Conservation (phyloP, 2,888 invertebrate genomes). For the Leptogaster cylindrica region DNA sequence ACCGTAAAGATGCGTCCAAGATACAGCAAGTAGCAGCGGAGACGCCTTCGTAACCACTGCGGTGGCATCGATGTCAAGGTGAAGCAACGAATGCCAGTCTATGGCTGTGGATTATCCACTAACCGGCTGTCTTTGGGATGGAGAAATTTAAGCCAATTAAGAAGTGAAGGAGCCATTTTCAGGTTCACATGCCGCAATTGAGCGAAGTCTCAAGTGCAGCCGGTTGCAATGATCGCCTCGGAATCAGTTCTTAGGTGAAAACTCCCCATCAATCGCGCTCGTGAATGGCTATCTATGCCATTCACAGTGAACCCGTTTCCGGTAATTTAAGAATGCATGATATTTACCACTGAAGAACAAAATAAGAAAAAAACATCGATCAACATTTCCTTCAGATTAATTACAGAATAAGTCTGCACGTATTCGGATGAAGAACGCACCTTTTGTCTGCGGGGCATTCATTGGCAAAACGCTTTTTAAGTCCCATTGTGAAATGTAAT, state of each 20-base stretch:
- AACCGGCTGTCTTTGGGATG: constrained; percentile 7
- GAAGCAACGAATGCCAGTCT: background rate
- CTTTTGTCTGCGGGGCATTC: too few relatives aligned
- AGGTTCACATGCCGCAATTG: constrained; percentile 1
- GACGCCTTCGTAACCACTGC: background rate
- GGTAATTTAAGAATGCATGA: too few relatives aligned
- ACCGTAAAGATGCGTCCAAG: constrained; percentile 1
- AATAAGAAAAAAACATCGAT: too few relatives aligned
- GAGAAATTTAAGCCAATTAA: constrained; percentile 37
- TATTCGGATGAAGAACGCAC: too few relatives aligned
- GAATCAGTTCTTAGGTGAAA: background rate
- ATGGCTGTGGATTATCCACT: constrained; percentile 25
- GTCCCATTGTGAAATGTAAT: too few relatives aligned
- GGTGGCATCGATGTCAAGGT: constrained; percentile 32
- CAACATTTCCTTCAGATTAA: too few relatives aligned
- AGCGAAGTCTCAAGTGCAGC: background rate
- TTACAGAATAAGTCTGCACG: too few relatives aligned
- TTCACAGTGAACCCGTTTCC: constrained; percentile 2
- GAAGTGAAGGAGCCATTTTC: constrained; percentile 14
- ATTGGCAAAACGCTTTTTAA: too few relatives aligned
- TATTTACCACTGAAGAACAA: too few relatives aligned
- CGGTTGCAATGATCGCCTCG: background rate
- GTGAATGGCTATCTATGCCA: background rate
- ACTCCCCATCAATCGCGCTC: background rate
- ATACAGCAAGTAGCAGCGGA: background rate